Conservation (phyloP, 64 coral and sea anemone species). For the Montipora foliosa region DNA sequence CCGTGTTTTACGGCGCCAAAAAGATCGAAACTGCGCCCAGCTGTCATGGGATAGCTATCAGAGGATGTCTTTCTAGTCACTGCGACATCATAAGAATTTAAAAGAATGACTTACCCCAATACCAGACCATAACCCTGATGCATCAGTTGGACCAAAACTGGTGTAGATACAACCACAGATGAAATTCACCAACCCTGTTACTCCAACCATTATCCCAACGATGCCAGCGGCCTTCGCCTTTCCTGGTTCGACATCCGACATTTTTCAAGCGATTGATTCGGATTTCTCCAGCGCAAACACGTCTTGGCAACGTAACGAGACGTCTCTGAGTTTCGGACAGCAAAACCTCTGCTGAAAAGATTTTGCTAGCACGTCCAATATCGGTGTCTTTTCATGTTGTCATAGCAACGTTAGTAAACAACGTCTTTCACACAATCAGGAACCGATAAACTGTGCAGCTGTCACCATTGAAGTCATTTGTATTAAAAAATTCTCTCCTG, state of each 20-base stretch:
- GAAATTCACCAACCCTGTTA: neutral
- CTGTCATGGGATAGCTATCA: no score
- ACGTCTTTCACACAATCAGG: neutral
- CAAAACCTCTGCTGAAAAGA: no score
- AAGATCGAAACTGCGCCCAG: no score
- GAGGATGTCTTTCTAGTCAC: no score
- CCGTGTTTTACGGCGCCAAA: no score
- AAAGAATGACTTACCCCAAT: neutral
- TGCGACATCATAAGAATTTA: neutral
- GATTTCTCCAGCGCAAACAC: neutral
- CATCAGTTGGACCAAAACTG: neutral
- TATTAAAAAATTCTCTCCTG: no score
- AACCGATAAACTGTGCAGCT: neutral
- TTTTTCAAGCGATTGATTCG: neutral
- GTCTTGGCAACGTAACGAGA: neutral
- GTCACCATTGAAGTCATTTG: neutral
- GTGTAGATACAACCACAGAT: conserved; percentile 6
- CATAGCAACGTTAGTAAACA: neutral
- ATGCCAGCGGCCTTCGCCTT: conserved; percentile 41
- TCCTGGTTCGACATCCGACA: conserved; percentile 10
- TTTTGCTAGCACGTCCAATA: no score
- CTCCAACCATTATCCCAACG: neutral
- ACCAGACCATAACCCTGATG: conserved; percentile 20
- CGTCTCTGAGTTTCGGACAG: neutral
- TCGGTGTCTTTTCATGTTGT: neutral